Percentiles rank a stretch among this genome's conserved stretches.
These are phyloP conservation scores for Leptoclinus maculatus DNA, from an alignment of 2,797 vertebrate genomes.

Conservation along the genomic window DNA sequence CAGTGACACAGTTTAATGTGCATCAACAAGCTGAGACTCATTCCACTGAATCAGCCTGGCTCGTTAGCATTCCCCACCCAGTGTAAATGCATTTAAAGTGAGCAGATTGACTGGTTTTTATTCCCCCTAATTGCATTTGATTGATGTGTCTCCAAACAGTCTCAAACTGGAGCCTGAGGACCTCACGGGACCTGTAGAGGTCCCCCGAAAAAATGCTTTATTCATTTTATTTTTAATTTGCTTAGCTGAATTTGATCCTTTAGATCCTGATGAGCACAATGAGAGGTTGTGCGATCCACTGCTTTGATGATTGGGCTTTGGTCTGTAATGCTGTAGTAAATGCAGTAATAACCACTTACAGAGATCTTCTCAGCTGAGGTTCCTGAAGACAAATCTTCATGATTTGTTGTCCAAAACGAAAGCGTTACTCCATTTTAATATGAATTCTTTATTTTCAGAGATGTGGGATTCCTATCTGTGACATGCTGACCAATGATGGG, in stretches of 20 bases:
- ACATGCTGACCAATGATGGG: slow-evolving; percentile 54
- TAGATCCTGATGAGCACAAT: slow-evolving; percentile 3
- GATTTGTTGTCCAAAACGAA: slow-evolving; percentile 3
- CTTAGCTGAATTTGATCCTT: neutral
- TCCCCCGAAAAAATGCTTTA: neutral
- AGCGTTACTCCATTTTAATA: neutral
- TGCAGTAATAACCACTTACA: slow-evolving; percentile 1
- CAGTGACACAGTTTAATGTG: slow-evolving; percentile 56
- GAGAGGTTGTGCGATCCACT: slow-evolving; percentile 1
- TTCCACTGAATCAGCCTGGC: slow-evolving; percentile 53
- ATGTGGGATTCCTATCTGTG: slow-evolving; percentile 39
- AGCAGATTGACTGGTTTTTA: slow-evolving; percentile 43
- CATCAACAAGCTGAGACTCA: slow-evolving; percentile 75
- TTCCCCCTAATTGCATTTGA: slow-evolving; percentile 28
- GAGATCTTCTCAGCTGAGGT: neutral
- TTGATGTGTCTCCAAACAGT: slow-evolving; percentile 19
- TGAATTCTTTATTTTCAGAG: slow-evolving; percentile 48
- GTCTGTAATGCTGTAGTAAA: neutral
- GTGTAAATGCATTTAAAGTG: slow-evolving; percentile 28
- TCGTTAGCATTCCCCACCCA: slow-evolving; percentile 54
- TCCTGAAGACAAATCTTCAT: neutral
- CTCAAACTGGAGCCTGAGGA: slow-evolving; percentile 3
- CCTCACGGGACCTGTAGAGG: neutral
- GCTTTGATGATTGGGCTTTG: slow-evolving; percentile 25
- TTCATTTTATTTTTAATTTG: neutral